These are phyloP conservation scores for Bembecia ichneumoniformis DNA, from an alignment of 2,888 invertebrate genomes.

Conservation along the genomic window DNA sequence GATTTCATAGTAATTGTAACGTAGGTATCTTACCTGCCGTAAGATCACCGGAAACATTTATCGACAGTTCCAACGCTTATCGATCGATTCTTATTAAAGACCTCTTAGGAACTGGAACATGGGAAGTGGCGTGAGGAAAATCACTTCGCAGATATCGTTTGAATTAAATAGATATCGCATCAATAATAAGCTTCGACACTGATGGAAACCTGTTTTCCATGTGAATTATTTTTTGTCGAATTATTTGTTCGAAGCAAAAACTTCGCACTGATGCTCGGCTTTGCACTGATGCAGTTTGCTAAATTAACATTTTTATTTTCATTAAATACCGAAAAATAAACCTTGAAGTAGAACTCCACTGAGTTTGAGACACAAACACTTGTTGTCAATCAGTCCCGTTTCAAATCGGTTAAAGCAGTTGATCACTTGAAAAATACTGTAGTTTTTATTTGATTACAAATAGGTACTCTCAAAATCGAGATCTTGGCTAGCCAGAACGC, in stretches of 20 bases:
- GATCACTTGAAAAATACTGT: too few species aligned
- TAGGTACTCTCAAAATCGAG: too few species aligned
- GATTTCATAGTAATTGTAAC: background rate
- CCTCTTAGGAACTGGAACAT: slow-evolving; percentile 21
- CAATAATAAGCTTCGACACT: background rate
- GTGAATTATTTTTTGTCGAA: background rate
- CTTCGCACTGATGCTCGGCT: too few species aligned
- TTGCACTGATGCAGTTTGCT: too few species aligned
- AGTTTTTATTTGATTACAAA: too few species aligned
- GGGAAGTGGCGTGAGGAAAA: slow-evolving; percentile 24
- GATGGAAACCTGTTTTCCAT: background rate
- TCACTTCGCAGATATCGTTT: slow-evolving; percentile 6
- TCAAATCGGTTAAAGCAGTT: too few species aligned
- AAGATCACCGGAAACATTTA: slow-evolving; percentile 7
- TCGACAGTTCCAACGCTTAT: slow-evolving; percentile 7
- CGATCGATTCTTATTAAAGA: slow-evolving; percentile 5
- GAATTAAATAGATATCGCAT: background rate
- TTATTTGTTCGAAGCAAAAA: background rate
- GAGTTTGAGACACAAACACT: too few species aligned
- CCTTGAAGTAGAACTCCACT: too few species aligned
- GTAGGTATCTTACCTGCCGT: background rate
- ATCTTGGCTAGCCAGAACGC: too few species aligned
- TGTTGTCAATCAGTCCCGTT: too few species aligned
- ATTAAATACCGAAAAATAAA: too few species aligned
- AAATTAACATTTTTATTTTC: too few species aligned